phyloP scores from a whole-genome alignment of 2,113 vertebrate species.

The Chionis minor region DNA sequence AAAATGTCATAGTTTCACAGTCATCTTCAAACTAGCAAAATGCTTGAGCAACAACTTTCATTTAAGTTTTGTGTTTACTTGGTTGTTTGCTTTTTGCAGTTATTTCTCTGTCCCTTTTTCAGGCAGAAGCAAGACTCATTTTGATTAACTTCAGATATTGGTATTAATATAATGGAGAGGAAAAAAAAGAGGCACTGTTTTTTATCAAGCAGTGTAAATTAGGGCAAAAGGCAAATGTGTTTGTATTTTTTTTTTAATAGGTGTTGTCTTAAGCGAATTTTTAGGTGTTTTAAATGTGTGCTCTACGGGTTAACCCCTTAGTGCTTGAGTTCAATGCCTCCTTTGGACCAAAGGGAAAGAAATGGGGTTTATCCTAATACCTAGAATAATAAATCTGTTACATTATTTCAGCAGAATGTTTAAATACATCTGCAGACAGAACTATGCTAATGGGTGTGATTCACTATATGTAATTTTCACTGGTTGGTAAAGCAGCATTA shows the following conservation, averaged over 20 bases:
- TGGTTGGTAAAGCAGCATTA: not conserved
- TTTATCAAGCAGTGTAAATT: not conserved
- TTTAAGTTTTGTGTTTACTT: not conserved
- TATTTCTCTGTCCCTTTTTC: not conserved
- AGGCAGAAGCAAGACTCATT: not conserved
- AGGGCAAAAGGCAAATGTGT: not conserved
- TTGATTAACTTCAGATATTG: not conserved
- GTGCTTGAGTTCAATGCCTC: not conserved
- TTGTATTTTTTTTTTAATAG: not conserved
- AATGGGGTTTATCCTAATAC: not conserved
- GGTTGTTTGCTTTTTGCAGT: not conserved
- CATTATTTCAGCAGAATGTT: not conserved
- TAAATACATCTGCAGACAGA: not conserved
- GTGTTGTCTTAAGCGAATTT: not conserved
- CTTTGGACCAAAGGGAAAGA: not conserved
- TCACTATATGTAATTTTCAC: not conserved
- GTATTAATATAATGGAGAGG: not conserved
- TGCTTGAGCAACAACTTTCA: not conserved
- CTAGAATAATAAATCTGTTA: not conserved
- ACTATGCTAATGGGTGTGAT: not conserved
- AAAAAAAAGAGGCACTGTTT: not conserved
- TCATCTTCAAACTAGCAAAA: not conserved
- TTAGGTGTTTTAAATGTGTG: not conserved
- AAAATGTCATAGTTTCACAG: not conserved
- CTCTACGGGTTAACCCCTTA: not conserved